A percentile compares a stretch with the other conserved stretches of the same genome.
Evolutionary conservation across 2,113 vertebrate species (phyloP).

Genomic region (Sinocyclocheilus maitianheensis): DNA sequence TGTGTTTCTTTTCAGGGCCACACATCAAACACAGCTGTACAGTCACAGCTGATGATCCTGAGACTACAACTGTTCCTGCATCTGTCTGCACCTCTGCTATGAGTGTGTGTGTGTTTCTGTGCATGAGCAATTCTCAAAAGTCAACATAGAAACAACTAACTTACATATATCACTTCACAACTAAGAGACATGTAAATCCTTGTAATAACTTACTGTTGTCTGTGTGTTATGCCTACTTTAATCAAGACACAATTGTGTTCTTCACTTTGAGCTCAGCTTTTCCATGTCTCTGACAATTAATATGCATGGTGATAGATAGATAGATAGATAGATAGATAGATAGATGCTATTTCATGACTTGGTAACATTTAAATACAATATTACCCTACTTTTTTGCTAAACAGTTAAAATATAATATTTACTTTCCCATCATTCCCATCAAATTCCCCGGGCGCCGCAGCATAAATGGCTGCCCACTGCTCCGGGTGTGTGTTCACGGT

Average conservation of each 20-base stretch:
- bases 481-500: too few species aligned
- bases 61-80: constrained; percentile 27
- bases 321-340: not conserved
- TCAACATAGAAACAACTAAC: constrained; percentile 13
- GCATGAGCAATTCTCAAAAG: constrained; percentile 11
- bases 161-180: not conserved
- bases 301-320: not conserved
- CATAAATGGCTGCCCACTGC: too few species aligned
- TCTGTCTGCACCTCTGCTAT: not conserved
- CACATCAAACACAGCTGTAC: constrained; percentile 29
- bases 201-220: constrained; percentile 21
- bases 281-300: not conserved
- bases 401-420: not conserved
- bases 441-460: too few species aligned
- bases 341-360: not conserved
- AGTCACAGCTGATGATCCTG: constrained; percentile 24
- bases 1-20: constrained; percentile 6
- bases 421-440: not conserved
- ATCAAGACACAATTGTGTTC: not conserved
- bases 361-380: too few species aligned
- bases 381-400: too few species aligned
- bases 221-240: not conserved
- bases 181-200: constrained; percentile 1
- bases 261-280: not conserved
- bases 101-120: not conserved